These are phyloP conservation scores for Perognathus longimembris DNA, from an alignment of 2,113 vertebrate genomes.

Conservation along the genomic window DNA sequence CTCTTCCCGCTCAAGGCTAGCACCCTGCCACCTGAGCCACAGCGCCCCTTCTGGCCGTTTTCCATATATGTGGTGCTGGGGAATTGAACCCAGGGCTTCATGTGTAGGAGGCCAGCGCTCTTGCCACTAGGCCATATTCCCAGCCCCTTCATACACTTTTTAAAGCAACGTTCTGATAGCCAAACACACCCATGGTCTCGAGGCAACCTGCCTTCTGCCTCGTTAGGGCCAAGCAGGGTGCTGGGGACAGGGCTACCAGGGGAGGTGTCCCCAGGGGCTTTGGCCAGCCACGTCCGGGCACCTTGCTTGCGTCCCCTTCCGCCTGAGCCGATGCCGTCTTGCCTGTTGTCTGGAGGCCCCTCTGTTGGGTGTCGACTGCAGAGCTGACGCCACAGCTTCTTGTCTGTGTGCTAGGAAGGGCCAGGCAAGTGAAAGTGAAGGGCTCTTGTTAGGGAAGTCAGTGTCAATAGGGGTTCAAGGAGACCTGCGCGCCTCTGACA, in stretches of 20 bases:
- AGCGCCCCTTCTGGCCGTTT: too few relatives aligned
- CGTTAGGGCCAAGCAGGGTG: not conserved
- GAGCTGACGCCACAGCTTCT: not conserved
- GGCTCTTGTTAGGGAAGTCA: constrained; percentile 38
- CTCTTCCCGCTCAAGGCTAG: too few relatives aligned
- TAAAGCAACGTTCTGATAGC: not conserved
- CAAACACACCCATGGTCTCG: not conserved
- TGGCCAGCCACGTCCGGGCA: not conserved
- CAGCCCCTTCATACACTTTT: not conserved
- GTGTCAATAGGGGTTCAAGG: not conserved
- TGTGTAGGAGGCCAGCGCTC: too few relatives aligned
- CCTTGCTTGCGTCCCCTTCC: not conserved
- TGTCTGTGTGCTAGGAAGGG: constrained; percentile 40
- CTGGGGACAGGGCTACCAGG: too few relatives aligned
- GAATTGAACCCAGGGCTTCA: too few relatives aligned
- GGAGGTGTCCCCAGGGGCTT: not conserved
- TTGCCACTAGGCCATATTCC: too few relatives aligned
- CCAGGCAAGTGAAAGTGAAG: constrained; percentile 67
- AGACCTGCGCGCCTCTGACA: not conserved
- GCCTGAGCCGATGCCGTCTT: not conserved
- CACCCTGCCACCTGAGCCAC: too few relatives aligned
- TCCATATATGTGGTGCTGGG: too few relatives aligned
- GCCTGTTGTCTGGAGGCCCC: not conserved
- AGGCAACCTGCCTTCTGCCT: not conserved
- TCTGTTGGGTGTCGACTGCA: not conserved